These are phyloP conservation scores for Falco punctatus DNA, from an alignment of 2,113 vertebrate genomes.

Conservation along the genomic window DNA sequence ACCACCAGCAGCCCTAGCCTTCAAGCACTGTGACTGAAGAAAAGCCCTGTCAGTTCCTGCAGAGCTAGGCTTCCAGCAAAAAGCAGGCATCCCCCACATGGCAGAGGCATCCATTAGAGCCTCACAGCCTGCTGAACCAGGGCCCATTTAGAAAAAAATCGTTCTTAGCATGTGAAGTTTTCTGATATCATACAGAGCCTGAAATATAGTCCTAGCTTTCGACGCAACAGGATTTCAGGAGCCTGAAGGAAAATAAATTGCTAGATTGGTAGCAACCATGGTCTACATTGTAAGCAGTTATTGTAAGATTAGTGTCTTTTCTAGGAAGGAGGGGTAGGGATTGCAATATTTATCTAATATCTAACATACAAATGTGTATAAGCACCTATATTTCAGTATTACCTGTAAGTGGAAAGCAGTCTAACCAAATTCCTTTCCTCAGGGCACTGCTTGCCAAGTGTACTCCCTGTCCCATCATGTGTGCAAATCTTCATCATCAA, in stretches of 20 bases:
- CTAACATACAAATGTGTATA: background rate
- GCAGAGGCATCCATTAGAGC: rapidly evolving
- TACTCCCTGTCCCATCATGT: background rate
- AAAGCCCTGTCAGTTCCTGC: background rate
- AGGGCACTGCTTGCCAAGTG: background rate
- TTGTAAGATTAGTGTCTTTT: background rate
- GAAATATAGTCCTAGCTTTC: background rate
- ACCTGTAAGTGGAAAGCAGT: background rate
- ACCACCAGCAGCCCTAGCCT: background rate
- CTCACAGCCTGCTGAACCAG: background rate
- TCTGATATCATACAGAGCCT: background rate
- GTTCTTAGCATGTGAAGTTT: background rate
- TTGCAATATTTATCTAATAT: background rate
- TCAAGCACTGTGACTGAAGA: background rate
- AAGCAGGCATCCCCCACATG: rapidly evolving
- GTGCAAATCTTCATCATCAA: constrained; percentile 1
- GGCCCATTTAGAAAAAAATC: background rate
- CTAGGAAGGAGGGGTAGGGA: background rate
- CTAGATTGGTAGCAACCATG: background rate
- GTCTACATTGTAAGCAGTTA: background rate
- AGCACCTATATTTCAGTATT: background rate
- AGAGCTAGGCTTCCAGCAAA: background rate
- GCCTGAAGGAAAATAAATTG: background rate
- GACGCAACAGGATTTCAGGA: background rate
- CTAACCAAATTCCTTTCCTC: constrained; percentile 6